Evolutionary conservation across 1,140 invertebrate genomes (phyloP), one percentile per base, ranked within the genome.

Genomic region (Drosophila obscura): DNA sequence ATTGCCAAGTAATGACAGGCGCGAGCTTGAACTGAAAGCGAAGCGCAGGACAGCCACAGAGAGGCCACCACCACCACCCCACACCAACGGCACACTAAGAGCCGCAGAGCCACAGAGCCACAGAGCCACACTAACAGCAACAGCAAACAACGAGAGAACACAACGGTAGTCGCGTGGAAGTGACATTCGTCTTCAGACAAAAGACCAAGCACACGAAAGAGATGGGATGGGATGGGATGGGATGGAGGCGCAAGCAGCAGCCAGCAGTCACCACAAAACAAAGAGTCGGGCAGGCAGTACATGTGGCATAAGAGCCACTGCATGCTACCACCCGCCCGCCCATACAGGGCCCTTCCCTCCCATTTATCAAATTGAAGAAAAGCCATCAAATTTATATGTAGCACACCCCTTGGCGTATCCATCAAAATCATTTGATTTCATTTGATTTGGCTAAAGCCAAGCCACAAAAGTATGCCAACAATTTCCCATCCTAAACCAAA

Each of bases 181-280:
- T 82, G 83, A 88, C 81, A 85, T 85, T 85, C 82, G 81, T 85
- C 81, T 81, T 81, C 62, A 64, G 50, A 68, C 59, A 67, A 77
- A 52, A 22, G 79, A 65, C 13, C 50, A 11, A 28, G 31, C 59
- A 22, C 13, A 4, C 28, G 59, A 43, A 43, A 19, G 65, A 69
- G 50, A 56, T n/a, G 50, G 15, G 13, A 44, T 11, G n/a, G 16
- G 26, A 35, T 19, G 4, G 24, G 8, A 45, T 9, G 45, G 28
- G 15, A 35, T 28, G 53, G 26, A 45, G 50, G 13, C 13, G 11
- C 2, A 31, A 7, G 9, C 35, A 4, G 31, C 31, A 35, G 31
- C 8, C 31, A 9, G 28, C 28, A 31, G 6, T 31, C 28, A 8
- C 28, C 28, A 28, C 8, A 15, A 26, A 46, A 65, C 48, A 67